Conservation (phyloP, 2,113 vertebrate genomes). For the Tychaedon coryphoeus region DNA sequence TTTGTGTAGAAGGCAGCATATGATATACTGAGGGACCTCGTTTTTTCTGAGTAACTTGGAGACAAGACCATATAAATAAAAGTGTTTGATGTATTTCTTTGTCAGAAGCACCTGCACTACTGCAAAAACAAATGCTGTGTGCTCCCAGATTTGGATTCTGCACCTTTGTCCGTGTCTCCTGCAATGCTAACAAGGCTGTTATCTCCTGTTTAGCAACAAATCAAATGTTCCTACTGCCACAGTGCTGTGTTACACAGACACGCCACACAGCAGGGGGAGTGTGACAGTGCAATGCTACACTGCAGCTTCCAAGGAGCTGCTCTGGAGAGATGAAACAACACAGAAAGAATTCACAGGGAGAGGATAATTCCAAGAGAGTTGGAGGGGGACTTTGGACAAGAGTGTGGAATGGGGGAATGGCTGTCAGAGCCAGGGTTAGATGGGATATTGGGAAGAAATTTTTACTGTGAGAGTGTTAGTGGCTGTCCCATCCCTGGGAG, state of each 20-base stretch:
- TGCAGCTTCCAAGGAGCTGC: fast-evolving
- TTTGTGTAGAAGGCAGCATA: background rate
- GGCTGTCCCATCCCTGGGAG: background rate
- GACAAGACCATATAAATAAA: background rate
- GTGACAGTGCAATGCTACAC: background rate
- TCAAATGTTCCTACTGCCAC: background rate
- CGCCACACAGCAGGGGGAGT: fast-evolving
- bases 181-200: background rate
- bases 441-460: background rate
- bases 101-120: background rate
- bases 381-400: background rate
- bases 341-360: background rate
- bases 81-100: background rate
- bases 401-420: background rate
- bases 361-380: background rate
- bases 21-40: background rate
- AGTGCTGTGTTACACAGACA: background rate
- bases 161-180: fast-evolving
- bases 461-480: fast-evolving
- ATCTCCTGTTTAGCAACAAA: background rate
- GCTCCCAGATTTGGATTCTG: background rate
- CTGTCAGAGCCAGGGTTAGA: background rate
- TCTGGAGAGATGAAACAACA: background rate
- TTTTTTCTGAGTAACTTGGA: background rate
- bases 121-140: background rate